Evolutionary conservation across 2,113 vertebrate genomes (phyloP).

Genomic region (Istiophorus platypterus): DNA sequence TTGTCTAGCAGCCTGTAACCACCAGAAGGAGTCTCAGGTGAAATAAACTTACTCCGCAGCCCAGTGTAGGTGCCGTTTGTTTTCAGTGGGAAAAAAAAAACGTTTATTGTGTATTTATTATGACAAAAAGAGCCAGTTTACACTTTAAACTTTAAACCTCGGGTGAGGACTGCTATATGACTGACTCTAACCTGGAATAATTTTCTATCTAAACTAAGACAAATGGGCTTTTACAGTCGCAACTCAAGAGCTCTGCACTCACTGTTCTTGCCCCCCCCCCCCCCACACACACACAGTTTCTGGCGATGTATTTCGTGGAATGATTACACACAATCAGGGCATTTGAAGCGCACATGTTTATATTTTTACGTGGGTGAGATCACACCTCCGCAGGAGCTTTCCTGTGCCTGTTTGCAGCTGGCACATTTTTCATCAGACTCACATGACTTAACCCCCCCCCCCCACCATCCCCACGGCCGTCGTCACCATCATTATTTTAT

Average conservation of each 20-base stretch:
- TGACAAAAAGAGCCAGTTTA: background rate
- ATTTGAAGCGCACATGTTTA: slow-evolving; percentile 65
- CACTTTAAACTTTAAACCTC: background rate
- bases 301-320: slow-evolving; percentile 34
- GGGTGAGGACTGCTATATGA: background rate
- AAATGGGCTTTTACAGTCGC: slow-evolving; percentile 27
- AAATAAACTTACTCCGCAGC: background rate
- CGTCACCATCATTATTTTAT: slow-evolving; percentile 27
- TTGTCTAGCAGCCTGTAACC: background rate
- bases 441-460: slow-evolving; percentile 52
- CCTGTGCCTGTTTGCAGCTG: slow-evolving; percentile 75
- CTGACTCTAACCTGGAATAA: slow-evolving; percentile 3
- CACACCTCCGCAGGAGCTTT: slow-evolving; percentile 79
- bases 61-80: background rate
- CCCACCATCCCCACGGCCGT: background rate
- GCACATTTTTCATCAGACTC: slow-evolving; percentile 56
- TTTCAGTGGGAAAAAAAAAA: background rate
- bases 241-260: slow-evolving; percentile 23
- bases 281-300: background rate
- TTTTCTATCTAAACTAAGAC: slow-evolving; percentile 30
- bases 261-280: too few relatives aligned
- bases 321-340: slow-evolving; percentile 54
- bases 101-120: slow-evolving; percentile 4
- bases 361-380: slow-evolving; percentile 77
- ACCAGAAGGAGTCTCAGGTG: background rate